These are phyloP conservation scores for Mizuhopecten yessoensis DNA, from an alignment of 1,140 invertebrate species.

Conservation along the genomic window DNA sequence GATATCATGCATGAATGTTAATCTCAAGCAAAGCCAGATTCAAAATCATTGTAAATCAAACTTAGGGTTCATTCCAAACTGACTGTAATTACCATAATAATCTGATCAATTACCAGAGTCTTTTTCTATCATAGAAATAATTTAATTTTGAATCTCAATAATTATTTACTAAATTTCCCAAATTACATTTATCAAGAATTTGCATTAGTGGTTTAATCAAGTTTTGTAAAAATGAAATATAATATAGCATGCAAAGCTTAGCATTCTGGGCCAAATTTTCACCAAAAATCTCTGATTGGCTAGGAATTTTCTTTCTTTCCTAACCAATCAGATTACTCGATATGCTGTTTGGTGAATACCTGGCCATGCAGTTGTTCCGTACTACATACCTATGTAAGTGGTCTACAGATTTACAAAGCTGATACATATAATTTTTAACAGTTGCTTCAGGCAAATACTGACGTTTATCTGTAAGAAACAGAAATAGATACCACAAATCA, in stretches of 20 bases:
- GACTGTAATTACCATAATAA: not conserved
- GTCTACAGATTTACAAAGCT: slow-evolving; percentile 83
- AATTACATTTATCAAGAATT: not conserved
- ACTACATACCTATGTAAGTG: slow-evolving; percentile 81
- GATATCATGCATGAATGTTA: slow-evolving; percentile 32
- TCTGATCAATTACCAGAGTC: not conserved
- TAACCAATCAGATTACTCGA: slow-evolving; percentile 4
- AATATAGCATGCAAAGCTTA: not conserved
- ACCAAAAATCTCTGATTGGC: slow-evolving; percentile 11
- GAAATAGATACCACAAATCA: slow-evolving; percentile 44
- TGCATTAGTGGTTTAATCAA: not conserved
- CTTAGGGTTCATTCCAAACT: not conserved
- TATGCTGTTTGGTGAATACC: not conserved
- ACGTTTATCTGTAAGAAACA: slow-evolving; percentile 75
- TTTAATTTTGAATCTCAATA: not conserved
- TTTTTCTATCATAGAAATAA: not conserved
- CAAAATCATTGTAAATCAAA: not conserved
- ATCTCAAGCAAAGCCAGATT: slow-evolving; percentile 5
- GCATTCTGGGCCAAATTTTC: not conserved
- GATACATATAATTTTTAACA: slow-evolving; percentile 85
- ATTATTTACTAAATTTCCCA: not conserved
- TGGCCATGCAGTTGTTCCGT: not conserved
- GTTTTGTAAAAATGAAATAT: not conserved
- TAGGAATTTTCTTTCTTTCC: not conserved
- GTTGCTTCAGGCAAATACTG: slow-evolving; percentile 83